Evolutionary conservation across 2,888 invertebrate species (phyloP).

Genomic region (Mythimna lalbum): DNA sequence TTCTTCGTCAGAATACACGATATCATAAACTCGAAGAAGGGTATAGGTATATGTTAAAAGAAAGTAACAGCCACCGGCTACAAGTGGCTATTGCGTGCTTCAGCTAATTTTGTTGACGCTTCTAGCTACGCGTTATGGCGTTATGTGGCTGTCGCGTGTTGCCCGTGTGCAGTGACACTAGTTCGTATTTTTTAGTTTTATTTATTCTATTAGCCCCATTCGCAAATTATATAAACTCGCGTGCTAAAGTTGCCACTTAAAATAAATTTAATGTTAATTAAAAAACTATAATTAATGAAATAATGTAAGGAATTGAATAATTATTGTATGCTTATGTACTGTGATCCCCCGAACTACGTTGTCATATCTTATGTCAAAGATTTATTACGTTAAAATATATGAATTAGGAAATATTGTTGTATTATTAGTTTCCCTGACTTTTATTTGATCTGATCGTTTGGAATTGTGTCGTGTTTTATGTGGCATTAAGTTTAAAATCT

Average conservation of each 20-base stretch:
- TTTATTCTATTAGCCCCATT: not conserved
- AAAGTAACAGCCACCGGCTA: too few species aligned
- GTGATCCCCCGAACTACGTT: conserved; percentile 60
- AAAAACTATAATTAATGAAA: conserved; percentile 24
- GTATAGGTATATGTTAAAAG: too few species aligned
- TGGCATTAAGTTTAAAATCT: conserved; percentile 7
- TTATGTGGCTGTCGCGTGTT: too few species aligned
- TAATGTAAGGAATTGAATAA: conserved; percentile 54
- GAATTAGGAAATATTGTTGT: conserved; percentile 36
- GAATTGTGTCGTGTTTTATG: conserved; percentile 14
- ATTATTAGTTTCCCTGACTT: not conserved
- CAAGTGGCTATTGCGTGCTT: too few species aligned
- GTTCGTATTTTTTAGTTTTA: too few species aligned
- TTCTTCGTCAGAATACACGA: too few species aligned
- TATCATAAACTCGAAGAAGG: too few species aligned
- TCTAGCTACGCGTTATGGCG: too few species aligned
- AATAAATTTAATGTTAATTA: conserved; percentile 20
- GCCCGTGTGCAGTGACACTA: too few species aligned
- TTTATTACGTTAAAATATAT: conserved; percentile 57
- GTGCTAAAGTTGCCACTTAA: conserved; percentile 37
- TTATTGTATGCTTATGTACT: conserved; percentile 62
- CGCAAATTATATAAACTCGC: not conserved
- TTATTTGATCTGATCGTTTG: too few species aligned
- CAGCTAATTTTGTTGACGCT: too few species aligned
- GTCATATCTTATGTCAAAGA: conserved; percentile 64